These are phyloP conservation scores for Drosophila albomicans DNA, from an alignment of 1,140 invertebrate species.

Conservation along the genomic window DNA sequence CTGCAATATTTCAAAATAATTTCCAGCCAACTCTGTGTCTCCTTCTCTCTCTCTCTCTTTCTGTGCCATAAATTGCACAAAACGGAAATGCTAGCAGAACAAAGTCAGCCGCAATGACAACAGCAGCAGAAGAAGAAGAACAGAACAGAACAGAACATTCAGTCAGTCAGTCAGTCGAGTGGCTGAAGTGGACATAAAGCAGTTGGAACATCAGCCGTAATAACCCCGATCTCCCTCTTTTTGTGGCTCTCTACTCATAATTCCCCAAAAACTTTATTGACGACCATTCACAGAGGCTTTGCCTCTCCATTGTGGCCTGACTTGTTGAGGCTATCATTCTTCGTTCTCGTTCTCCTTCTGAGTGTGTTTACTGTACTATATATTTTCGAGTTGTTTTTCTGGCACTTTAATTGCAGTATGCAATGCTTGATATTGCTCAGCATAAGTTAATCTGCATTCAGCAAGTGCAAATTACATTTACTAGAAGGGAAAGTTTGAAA, in stretches of 20 bases:
- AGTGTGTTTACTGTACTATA: constrained; percentile 12
- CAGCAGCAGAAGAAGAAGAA: constrained; percentile 14
- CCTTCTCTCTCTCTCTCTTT: not conserved
- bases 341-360: not conserved
- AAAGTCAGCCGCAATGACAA: constrained; percentile 14
- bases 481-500: no score
- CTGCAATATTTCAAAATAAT: constrained; percentile 61
- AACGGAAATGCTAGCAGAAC: constrained; percentile 41
- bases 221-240: constrained; percentile 28
- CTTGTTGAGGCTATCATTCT: constrained; percentile 24
- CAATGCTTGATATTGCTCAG: not conserved
- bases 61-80: constrained; percentile 47
- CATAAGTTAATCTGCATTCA: constrained; percentile 10
- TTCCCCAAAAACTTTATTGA: constrained; percentile 46
- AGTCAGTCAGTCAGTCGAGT: constrained; percentile 33
- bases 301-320: constrained; percentile 26
- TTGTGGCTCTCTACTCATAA: constrained; percentile 30
- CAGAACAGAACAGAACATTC: not conserved
- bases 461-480: not conserved
- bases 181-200: constrained; percentile 48
- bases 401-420: not conserved
- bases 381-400: not conserved
- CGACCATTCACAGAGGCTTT: constrained; percentile 39
- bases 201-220: constrained; percentile 44
- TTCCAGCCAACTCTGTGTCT: constrained; percentile 24